A percentile compares a stretch with the other conserved stretches of the same genome.
Evolutionary conservation across 2,888 invertebrate genomes (phyloP).

Genomic region (Villa cingulata): DNA sequence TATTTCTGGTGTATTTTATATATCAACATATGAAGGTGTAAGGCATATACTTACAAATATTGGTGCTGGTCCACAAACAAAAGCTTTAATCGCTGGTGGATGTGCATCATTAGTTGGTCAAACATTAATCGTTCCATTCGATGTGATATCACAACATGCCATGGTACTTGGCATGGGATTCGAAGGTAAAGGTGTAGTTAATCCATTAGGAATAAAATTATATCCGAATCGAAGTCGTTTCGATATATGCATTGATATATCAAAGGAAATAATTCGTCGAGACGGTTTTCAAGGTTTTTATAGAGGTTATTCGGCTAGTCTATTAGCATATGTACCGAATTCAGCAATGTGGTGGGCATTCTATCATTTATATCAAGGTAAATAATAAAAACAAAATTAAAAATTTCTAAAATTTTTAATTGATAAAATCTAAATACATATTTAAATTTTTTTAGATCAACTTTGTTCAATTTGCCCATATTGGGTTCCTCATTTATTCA

Average conservation of each 20-base stretch:
- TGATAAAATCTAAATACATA: neutral
- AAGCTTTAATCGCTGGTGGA: conserved; percentile 79
- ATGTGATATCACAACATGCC: conserved; percentile 90
- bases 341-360: conserved; percentile 97
- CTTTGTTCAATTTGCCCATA: conserved; percentile 54
- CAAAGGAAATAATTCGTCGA: conserved; percentile 57
- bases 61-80: conserved; percentile 31
- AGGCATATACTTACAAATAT: conserved; percentile 57
- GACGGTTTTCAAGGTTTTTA: conserved; percentile 86
- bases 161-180: conserved; percentile 72
- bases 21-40: conserved; percentile 86
- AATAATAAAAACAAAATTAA: conserved; percentile 4
- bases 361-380: conserved; percentile 88
- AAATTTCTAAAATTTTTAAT: neutral
- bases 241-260: conserved; percentile 59
- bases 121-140: conserved; percentile 91
- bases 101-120: conserved; percentile 87
- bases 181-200: conserved; percentile 43
- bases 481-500: conserved; percentile 66
- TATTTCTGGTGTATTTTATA: conserved; percentile 77
- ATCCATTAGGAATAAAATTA: conserved; percentile 59
- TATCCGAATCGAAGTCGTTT: conserved; percentile 48
- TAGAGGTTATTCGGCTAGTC: conserved; percentile 81
- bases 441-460: conserved; percentile 47
- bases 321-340: conserved; percentile 89